Percentiles rank a stretch among this genome's conserved stretches.
These are phyloP conservation scores for Psylliodes chrysocephalus DNA, from an alignment of 2,888 invertebrate genomes.

Conservation along the genomic window DNA sequence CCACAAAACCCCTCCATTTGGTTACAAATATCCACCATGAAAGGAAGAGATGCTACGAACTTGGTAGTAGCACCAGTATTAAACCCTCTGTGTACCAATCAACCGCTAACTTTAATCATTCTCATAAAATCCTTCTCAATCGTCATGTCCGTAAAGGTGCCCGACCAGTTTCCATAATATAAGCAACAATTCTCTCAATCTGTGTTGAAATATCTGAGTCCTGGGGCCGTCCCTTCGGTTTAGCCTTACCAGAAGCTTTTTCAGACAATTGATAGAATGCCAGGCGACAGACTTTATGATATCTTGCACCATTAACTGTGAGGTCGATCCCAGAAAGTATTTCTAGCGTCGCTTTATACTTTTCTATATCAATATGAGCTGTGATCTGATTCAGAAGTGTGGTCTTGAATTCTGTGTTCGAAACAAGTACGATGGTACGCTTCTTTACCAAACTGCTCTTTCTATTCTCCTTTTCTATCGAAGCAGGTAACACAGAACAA, in stretches of 20 bases:
- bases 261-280: background rate
- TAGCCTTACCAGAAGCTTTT: background rate
- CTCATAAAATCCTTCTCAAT: slow-evolving; percentile 1
- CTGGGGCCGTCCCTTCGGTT: background rate
- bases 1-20: slow-evolving; percentile 5
- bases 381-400: background rate
- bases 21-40: slow-evolving; percentile 8
- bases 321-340: slow-evolving; percentile 4
- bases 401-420: background rate
- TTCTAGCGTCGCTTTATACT: background rate
- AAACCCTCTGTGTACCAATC: background rate
- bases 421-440: background rate
- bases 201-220: background rate
- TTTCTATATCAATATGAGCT: background rate
- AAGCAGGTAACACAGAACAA: slow-evolving; percentile 3
- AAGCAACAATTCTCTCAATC: background rate
- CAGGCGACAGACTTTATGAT: background rate
- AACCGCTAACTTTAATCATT: background rate
- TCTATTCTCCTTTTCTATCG: background rate
- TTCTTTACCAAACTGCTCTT: background rate
- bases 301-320: background rate
- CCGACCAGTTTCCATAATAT: background rate
- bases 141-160: slow-evolving; percentile 3
- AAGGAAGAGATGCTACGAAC: slow-evolving; percentile 14
- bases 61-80: background rate